Percentiles rank a stretch among this genome's conserved stretches.
phyloP scores from a whole-genome alignment of 2,113 vertebrate species.

The Rafetus swinhoei region DNA sequence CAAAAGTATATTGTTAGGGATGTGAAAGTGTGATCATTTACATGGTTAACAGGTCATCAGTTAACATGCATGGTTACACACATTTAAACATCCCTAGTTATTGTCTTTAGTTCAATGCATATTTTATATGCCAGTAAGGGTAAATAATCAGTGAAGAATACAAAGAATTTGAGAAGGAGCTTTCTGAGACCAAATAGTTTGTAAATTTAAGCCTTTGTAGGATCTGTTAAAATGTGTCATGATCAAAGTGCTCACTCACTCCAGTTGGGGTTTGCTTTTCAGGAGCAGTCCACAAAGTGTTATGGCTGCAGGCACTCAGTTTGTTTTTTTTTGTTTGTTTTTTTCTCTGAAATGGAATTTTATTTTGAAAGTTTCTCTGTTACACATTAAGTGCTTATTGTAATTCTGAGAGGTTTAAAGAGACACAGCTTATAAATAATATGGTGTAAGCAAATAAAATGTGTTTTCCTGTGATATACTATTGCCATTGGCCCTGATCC shows the following conservation, averaged over 20 bases:
- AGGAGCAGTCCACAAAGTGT: not conserved
- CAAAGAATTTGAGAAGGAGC: fast-evolving
- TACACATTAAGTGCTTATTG: not conserved
- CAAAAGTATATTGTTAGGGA: too few species aligned
- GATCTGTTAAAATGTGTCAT: not conserved
- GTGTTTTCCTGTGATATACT: conserved; percentile 26
- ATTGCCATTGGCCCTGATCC: conserved; percentile 18
- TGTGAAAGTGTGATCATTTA: too few species aligned
- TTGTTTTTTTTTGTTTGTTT: not conserved
- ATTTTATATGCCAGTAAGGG: not conserved
- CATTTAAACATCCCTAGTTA: too few species aligned
- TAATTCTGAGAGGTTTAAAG: not conserved
- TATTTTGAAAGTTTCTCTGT: not conserved
- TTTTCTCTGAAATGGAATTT: not conserved
- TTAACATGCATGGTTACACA: too few species aligned
- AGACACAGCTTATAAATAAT: not conserved
- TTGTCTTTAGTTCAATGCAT: not conserved
- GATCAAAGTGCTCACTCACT: fast-evolving
- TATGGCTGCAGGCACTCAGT: fast-evolving
- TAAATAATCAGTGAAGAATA: not conserved
- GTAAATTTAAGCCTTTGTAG: not conserved
- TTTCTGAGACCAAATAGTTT: not conserved
- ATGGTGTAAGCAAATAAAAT: conserved; percentile 10
- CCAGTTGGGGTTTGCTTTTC: not conserved
- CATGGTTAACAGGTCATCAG: too few species aligned